These are phyloP conservation scores for Hesperophylax magnus DNA, from an alignment of 1,140 invertebrate species.

Conservation along the genomic window DNA sequence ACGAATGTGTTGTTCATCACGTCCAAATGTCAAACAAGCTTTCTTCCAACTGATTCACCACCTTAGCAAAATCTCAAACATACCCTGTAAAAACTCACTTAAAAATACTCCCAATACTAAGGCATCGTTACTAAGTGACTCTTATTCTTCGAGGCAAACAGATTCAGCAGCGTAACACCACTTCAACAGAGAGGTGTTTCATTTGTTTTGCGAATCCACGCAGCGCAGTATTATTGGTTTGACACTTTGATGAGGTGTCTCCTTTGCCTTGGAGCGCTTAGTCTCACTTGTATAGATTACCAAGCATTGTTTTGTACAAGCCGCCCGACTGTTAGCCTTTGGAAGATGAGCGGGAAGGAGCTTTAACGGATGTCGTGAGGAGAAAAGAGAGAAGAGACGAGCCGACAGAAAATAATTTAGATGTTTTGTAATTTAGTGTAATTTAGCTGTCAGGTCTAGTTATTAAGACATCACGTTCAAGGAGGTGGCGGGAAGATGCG, in stretches of 20 bases:
- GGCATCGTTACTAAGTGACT: too few species aligned
- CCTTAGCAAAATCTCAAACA: background rate
- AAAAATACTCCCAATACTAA: too few species aligned
- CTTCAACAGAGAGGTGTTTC: background rate
- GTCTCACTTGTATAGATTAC: conserved; percentile 32
- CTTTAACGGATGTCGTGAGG: background rate
- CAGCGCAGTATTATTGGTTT: background rate
- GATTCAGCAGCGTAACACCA: background rate
- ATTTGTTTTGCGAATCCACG: background rate
- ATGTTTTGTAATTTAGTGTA: conserved; percentile 60
- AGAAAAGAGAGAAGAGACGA: conserved; percentile 26
- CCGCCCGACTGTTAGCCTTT: conserved; percentile 37
- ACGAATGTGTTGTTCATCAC: conserved; percentile 29
- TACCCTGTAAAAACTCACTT: too few species aligned
- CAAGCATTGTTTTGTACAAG: conserved; percentile 42
- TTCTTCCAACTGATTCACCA: background rate
- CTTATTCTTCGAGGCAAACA: too few species aligned
- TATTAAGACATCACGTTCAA: conserved; percentile 59
- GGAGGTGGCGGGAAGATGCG: conserved; percentile 22
- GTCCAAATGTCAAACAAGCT: conserved; percentile 19
- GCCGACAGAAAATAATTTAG: conserved; percentile 58
- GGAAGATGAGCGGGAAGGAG: conserved; percentile 19
- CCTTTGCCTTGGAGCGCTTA: background rate
- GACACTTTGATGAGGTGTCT: background rate
- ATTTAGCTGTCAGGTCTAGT: conserved; percentile 60